phyloP scores from a whole-genome alignment of 2,797 vertebrate species.

The Anniella stebbinsi region DNA sequence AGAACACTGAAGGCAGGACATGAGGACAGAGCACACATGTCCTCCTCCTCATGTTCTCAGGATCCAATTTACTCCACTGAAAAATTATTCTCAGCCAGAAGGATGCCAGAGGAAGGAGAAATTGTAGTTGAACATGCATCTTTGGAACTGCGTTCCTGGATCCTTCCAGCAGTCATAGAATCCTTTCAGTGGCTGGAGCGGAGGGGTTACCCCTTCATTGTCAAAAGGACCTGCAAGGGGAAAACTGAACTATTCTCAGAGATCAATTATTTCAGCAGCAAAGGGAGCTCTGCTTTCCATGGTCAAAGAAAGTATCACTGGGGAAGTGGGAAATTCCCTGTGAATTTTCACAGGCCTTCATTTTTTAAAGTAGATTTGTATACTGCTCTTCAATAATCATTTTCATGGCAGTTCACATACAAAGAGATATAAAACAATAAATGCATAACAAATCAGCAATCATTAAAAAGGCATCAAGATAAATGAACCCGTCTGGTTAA shows the following conservation, averaged over 20 bases:
- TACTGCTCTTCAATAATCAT: no score
- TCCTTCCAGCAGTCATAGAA: neutral
- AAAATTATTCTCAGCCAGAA: neutral
- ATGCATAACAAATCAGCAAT: neutral
- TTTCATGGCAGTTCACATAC: neutral
- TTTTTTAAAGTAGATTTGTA: neutral
- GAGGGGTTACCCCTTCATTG: neutral
- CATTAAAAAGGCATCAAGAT: neutral
- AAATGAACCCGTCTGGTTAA: neutral
- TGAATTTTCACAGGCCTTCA: neutral
- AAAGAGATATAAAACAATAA: neutral
- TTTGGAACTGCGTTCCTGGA: neutral
- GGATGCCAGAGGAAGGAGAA: neutral
- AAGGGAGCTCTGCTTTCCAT: neutral
- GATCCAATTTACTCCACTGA: no score
- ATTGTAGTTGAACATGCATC: neutral
- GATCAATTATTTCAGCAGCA: neutral
- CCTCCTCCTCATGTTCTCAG: neutral
- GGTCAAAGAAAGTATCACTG: neutral
- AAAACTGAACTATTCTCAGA: neutral
- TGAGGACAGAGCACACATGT: neutral
- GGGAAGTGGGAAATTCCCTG: neutral
- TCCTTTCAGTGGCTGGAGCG: no score
- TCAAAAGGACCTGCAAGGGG: neutral
- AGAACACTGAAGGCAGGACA: neutral